Evolutionary conservation across 1,140 invertebrate species (phyloP), one percentile per base, ranked within the genome.

Genomic region (Drosophila repletoides): DNA sequence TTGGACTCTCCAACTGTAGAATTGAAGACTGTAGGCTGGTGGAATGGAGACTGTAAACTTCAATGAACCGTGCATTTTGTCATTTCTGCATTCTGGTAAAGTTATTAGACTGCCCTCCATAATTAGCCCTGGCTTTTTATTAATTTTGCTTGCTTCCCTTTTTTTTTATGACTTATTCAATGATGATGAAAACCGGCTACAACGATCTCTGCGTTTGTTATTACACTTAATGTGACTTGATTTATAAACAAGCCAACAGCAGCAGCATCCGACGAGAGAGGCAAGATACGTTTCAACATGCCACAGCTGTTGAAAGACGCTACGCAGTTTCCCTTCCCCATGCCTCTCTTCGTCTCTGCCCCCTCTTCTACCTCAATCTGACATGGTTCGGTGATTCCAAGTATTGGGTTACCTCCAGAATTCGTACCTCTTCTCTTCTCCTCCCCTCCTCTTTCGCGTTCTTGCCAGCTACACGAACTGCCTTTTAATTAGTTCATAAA

Each of bases 201-300:
- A 55, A 71, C 51, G 26, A 14, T 26, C 77, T 66, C 73, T 73
- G 79, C 70, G 74, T 84, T 83, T 67, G 84, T 84, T 84, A 84
- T 86, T 84, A 86, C 80, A 75, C 75, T 86, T 84, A 86, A 86
- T 86, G 80, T 86, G 80, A 84, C 80, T 84, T 86, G 80, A 86
- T 86, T 84, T 84, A 86, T 86, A 86, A 74, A 72, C 80, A 67
- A 76, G 80, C 75, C 29, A 5, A 12, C 61, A 33, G 34, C 33
- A 3, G 19, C 56, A 75, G 51, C 55, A 69, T 72, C 61, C 58
- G 56, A 10, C 29, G 41, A 46, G 34, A 40, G 10, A 59, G n/a
- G 24, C 19, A 26, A 17, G 24, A 40, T 29, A 46, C 12, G 12
- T 31, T 24, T n/a, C n/a, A 40, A 12, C 49, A n/a, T 41, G 28